Evolutionary conservation across 1,140 invertebrate species (phyloP).

Genomic region (Tyrophagus putrescentiae): DNA sequence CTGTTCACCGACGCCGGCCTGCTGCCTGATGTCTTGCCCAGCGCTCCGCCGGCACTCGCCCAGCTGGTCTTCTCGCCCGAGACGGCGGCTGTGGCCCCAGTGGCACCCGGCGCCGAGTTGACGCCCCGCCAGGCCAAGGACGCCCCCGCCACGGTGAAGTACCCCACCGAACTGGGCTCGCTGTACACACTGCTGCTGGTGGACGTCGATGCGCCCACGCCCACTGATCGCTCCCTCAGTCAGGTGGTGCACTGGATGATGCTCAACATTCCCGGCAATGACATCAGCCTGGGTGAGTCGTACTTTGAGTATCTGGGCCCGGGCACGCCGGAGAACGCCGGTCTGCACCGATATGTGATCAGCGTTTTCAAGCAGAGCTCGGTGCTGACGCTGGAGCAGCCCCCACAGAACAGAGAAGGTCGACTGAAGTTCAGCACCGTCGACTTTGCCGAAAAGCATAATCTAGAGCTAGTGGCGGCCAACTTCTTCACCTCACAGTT

Average conservation of each 20-base stretch:
- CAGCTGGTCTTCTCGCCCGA: too few relatives aligned
- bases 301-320: constrained; percentile 32
- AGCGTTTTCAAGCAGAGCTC: constrained; percentile 22
- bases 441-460: constrained; percentile 33
- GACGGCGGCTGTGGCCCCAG: neutral
- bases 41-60: neutral
- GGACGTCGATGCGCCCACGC: constrained; percentile 34
- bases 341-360: constrained; percentile 22
- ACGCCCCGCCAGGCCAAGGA: constrained; percentile 36
- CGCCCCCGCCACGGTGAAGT: constrained; percentile 37
- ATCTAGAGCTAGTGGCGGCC: constrained; percentile 35
- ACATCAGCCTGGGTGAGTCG: constrained; percentile 30
- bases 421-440: constrained; percentile 31
- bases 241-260: constrained; percentile 34
- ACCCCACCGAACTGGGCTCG: constrained; percentile 29
- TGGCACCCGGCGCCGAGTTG: constrained; percentile 50
- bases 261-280: constrained; percentile 32
- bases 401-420: constrained; percentile 27
- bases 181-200: constrained; percentile 61
- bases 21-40: neutral
- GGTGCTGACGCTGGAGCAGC: constrained; percentile 31
- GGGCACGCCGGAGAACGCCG: constrained; percentile 31
- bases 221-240: constrained; percentile 28
- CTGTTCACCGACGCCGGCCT: neutral
- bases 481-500: constrained; percentile 38